phyloP scores from a whole-genome alignment of 2,888 invertebrate species.

The Xanthorhoe designata region DNA sequence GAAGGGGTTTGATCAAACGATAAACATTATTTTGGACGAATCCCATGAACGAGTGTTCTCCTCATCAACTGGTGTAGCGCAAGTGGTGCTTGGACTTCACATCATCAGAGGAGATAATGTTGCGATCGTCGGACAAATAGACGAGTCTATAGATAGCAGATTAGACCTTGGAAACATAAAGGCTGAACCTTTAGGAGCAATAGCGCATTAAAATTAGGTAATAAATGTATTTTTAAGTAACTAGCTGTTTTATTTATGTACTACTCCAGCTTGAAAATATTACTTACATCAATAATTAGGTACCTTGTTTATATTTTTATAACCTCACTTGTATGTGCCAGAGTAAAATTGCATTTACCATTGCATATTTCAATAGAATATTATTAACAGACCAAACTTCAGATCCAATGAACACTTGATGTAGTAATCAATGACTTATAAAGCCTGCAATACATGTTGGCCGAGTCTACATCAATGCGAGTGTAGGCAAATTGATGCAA shows the following conservation, averaged over 20 bases:
- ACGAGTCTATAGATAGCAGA: constrained; percentile 93
- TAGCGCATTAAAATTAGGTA: constrained; percentile 87
- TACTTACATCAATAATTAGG: too few species aligned
- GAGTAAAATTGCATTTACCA: too few species aligned
- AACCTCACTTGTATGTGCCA: neutral
- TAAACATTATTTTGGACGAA: constrained; percentile 98
- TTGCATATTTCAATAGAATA: too few species aligned
- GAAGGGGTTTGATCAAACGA: constrained; percentile 99
- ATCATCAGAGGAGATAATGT: constrained; percentile 99
- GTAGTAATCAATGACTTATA: too few species aligned
- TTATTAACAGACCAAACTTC: too few species aligned
- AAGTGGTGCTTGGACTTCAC: constrained; percentile 97
- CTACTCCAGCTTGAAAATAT: neutral
- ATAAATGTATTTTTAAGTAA: constrained; percentile 57
- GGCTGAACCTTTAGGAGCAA: constrained; percentile 93
- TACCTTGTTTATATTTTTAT: neutral
- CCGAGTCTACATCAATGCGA: too few species aligned
- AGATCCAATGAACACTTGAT: too few species aligned
- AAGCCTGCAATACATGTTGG: too few species aligned
- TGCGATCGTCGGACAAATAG: constrained; percentile 94
- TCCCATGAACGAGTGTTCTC: constrained; percentile 99
- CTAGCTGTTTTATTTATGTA: constrained; percentile 7
- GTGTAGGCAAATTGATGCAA: too few species aligned
- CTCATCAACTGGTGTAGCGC: constrained; percentile 92
- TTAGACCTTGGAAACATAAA: constrained; percentile 92